Evolutionary conservation across 2,797 vertebrate genomes (phyloP), one percentile per base, ranked within the genome.

Genomic region (Pristis pectinata): DNA sequence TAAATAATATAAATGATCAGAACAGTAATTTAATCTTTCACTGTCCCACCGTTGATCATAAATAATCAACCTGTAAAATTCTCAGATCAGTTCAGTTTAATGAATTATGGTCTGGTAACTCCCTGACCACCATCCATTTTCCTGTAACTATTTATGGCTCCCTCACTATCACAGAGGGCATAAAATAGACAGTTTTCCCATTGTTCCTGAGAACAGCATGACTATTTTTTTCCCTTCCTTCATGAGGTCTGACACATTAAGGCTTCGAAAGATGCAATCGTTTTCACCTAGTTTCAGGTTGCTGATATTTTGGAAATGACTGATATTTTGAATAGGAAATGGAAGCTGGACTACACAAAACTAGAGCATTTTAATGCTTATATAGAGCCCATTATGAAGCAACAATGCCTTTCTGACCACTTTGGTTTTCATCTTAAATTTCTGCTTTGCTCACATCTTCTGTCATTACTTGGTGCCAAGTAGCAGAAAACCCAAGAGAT

Each of bases 21-120:
- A 34, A 22, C 67, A 74, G 64, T 93, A 70, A 72, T 70, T 93
- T 74, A 93, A 93, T 34, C 37, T 44, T 74, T 93, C 67, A 53
- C 37, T 30, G 67, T 34, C 72, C 70, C 6, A 74, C 27, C 72
- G 37, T 70, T 17, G 37, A 87, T 70, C 37, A 67, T 37, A 70
- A 93, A 93, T 37, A 6, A 19, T 64, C 37, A 70, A 93, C 70
- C 67, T 92, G 70, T 10, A 67, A 67, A 10, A 9, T 37, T n/a
- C 61, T 41, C 64, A 30, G 91, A 72, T 44, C 22, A 27, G 37
- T 37, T 93, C 67, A 72, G 44, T 74, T 72, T 64, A 53, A 93
- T 74, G 64, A 34, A 74, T 74, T 93, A 93, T 24, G 3, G 41
- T 11, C 70, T 49, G 27, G 41, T 72, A 93, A 74, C 67, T 74